These are phyloP conservation scores for Drosophila micromelanica DNA, from an alignment of 1,140 invertebrate genomes.

Conservation along the genomic window DNA sequence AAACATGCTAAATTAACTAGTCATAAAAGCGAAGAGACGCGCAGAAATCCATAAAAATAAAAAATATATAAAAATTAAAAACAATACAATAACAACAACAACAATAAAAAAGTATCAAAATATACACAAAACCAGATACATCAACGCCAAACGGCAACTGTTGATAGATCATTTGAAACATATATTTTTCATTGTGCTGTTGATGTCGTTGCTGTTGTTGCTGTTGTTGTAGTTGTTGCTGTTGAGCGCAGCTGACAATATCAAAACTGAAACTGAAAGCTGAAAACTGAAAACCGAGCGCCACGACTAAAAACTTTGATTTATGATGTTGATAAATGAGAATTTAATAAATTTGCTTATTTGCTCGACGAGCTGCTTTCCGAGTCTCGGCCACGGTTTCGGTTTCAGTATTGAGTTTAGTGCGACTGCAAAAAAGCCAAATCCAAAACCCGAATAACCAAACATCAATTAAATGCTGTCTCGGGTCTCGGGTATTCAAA, in stretches of 20 bases:
- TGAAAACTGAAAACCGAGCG: slow-evolving; percentile 14
- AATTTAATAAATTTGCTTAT: slow-evolving; percentile 81
- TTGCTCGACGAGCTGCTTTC: slow-evolving; percentile 20
- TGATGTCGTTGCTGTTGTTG: slow-evolving; percentile 53
- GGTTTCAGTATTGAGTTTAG: slow-evolving; percentile 28
- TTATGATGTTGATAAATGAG: slow-evolving; percentile 82
- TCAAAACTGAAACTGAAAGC: slow-evolving; percentile 45
- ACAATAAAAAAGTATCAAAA: slow-evolving; percentile 12
- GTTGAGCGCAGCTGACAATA: slow-evolving; percentile 34
- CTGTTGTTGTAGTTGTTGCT: slow-evolving; percentile 32
- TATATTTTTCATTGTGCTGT: slow-evolving; percentile 49
- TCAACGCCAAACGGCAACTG: slow-evolving; percentile 70
- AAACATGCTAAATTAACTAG: slow-evolving; percentile 79
- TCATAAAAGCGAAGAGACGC: slow-evolving; percentile 57
- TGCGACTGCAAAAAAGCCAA: slow-evolving; percentile 14
- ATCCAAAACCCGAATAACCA: slow-evolving; percentile 18
- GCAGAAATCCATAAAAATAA: slow-evolving; percentile 25
- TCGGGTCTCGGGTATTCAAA: slow-evolving; percentile 16
- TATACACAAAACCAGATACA: slow-evolving; percentile 30
- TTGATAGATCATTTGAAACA: slow-evolving; percentile 75
- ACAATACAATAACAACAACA: too few relatives aligned
- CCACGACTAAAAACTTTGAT: slow-evolving; percentile 53
- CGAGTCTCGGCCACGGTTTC: slow-evolving; percentile 34
- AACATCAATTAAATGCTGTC: slow-evolving; percentile 61
- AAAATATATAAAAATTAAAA: neutral